Conservation (phyloP, 2,888 invertebrate genomes). For the Phoenoteleia sp. region DNA sequence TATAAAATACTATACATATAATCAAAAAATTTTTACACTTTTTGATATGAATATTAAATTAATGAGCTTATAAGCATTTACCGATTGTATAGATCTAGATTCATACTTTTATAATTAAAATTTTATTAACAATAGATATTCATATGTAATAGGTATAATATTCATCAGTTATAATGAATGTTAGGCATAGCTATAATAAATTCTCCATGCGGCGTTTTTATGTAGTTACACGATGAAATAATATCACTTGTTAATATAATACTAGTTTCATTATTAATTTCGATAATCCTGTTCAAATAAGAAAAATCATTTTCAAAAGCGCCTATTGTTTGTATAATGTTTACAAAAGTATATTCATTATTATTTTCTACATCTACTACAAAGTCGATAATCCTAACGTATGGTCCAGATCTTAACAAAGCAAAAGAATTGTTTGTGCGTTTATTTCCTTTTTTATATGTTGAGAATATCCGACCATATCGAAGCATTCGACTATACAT, state of each 20-base stretch:
- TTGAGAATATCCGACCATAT: constrained; percentile 10
- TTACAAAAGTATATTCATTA: constrained; percentile 16
- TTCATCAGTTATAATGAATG: constrained; percentile 7
- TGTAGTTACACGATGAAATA: constrained; percentile 10
- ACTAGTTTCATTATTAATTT: background rate
- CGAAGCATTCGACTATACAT: constrained; percentile 20
- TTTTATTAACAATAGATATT: too few species aligned
- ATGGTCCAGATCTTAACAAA: background rate
- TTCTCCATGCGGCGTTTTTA: background rate
- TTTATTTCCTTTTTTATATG: constrained; percentile 4
- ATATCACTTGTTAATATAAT: constrained; percentile 18
- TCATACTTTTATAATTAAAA: too few species aligned
- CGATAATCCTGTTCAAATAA: constrained; percentile 1
- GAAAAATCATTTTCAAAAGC: background rate
- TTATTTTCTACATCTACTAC: constrained; percentile 7
- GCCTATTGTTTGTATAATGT: background rate
- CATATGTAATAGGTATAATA: too few species aligned
- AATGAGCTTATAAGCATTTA: too few species aligned
- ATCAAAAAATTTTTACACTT: too few species aligned
- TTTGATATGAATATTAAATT: too few species aligned
- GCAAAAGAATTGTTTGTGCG: constrained; percentile 23
- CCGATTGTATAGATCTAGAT: too few species aligned
- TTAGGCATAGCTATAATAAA: constrained; percentile 26
- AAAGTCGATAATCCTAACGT: constrained; percentile 19
- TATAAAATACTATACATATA: too few species aligned